These are phyloP conservation scores for Chrysopilus asiliformis DNA, from an alignment of 2,888 invertebrate species.

Conservation along the genomic window DNA sequence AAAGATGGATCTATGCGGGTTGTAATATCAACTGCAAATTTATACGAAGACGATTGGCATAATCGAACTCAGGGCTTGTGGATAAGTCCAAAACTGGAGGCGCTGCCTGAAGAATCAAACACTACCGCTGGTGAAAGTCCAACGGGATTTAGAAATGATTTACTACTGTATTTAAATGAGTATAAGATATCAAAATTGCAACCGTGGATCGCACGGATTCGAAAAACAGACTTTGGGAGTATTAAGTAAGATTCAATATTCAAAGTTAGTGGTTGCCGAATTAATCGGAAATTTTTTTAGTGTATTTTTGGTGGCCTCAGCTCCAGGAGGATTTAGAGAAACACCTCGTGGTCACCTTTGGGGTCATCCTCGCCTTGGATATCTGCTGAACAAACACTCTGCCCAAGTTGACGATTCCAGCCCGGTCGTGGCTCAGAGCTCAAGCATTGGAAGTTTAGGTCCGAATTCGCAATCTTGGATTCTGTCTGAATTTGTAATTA, in stretches of 20 bases:
- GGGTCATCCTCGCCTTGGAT: conserved; percentile 48
- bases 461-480: conserved; percentile 59
- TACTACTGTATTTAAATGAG: conserved; percentile 60
- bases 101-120: conserved; percentile 41
- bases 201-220: conserved; percentile 60
- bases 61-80: conserved; percentile 91
- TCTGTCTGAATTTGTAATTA: conserved; percentile 55
- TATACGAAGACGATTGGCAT: conserved; percentile 85
- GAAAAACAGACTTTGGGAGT: conserved; percentile 65
- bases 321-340: conserved; percentile 67
- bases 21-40: conserved; percentile 82
- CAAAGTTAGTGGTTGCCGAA: not conserved
- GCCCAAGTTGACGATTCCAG: conserved; percentile 42
- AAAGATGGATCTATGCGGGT: conserved; percentile 69
- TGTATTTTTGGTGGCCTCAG: conserved; percentile 73
- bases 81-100: conserved; percentile 72
- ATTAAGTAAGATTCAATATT: conserved; percentile 54
- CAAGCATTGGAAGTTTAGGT: conserved; percentile 82
- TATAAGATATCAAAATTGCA: conserved; percentile 57
- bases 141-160: conserved; percentile 67
- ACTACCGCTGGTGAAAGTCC: conserved; percentile 58
- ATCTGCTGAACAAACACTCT: conserved; percentile 53
- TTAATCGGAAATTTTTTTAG: conserved; percentile 36
- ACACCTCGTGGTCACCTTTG: conserved; percentile 40
- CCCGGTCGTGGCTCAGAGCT: conserved; percentile 74